phyloP scores from a whole-genome alignment of 2,797 vertebrate genomes.

The Eidolon dupreanum region DNA sequence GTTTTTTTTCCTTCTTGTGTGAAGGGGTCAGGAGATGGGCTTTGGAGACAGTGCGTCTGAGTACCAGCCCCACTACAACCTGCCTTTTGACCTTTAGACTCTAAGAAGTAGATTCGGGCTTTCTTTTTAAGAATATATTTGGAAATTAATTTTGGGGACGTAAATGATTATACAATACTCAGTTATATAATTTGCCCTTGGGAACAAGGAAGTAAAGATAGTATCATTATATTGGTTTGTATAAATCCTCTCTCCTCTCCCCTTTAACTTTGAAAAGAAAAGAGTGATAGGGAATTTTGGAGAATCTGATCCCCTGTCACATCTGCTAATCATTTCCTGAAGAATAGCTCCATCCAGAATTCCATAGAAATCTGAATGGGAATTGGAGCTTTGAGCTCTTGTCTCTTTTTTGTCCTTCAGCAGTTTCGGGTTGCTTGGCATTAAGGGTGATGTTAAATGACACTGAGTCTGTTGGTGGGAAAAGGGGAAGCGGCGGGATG shows the following conservation, averaged over 20 bases:
- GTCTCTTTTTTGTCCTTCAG: background rate
- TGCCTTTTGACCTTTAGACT: conserved; percentile 20
- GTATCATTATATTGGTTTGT: background rate
- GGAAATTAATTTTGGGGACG: background rate
- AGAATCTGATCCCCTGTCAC: background rate
- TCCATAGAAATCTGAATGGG: background rate
- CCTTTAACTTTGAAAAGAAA: background rate
- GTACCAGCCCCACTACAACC: background rate
- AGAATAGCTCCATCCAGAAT: background rate
- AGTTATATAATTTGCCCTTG: background rate
- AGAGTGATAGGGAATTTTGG: background rate
- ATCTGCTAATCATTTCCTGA: background rate
- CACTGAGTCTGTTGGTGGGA: background rate
- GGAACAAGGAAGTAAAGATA: background rate
- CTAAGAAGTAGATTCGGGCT: background rate
- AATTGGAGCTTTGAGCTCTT: background rate
- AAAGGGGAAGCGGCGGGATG: background rate
- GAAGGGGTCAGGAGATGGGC: background rate
- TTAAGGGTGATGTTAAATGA: background rate
- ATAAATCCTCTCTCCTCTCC: background rate
- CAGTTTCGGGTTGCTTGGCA: background rate
- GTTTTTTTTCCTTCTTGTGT: background rate
- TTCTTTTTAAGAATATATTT: conserved; percentile 16
- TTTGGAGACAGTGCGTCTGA: background rate
- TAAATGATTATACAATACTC: background rate